Evolutionary conservation across 2,888 invertebrate genomes (phyloP).

Genomic region (Odontocolon sp.): DNA sequence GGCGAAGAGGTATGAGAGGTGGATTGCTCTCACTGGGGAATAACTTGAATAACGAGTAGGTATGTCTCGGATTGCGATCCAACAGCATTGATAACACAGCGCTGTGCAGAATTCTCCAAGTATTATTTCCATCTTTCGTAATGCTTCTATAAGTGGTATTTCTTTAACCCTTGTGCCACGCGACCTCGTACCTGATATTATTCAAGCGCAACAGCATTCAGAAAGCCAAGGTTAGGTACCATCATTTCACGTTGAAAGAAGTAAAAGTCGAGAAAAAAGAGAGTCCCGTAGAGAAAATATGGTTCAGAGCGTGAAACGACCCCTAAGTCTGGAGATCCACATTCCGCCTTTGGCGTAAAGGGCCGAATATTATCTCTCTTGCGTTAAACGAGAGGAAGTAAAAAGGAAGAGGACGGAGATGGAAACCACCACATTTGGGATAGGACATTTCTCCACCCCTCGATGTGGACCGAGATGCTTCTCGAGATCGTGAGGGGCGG

Average conservation of each 20-base stretch:
- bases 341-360: constrained; percentile 14
- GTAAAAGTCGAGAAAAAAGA: constrained; percentile 6
- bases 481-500: constrained; percentile 43
- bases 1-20: neutral
- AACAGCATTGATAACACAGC: neutral
- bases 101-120: neutral
- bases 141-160: neutral
- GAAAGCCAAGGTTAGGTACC: constrained; percentile 31
- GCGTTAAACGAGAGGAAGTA: constrained; percentile 39
- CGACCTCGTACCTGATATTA: constrained; percentile 7
- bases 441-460: constrained; percentile 37
- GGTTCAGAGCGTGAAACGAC: constrained; percentile 33
- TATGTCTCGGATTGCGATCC: constrained; percentile 2
- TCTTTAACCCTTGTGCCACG: neutral
- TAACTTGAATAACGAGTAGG: constrained; percentile 8
- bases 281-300: constrained; percentile 16
- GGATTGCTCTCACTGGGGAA: neutral
- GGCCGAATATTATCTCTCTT: constrained; percentile 42
- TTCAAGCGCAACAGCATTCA: constrained; percentile 18
- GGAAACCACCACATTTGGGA: constrained; percentile 24
- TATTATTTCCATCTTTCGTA: neutral
- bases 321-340: constrained; percentile 26
- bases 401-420: constrained; percentile 2
- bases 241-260: constrained; percentile 2
- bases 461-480: constrained; percentile 24